These are phyloP conservation scores for Aselliscus stoliczkanus DNA, from an alignment of 2,797 vertebrate species.

Conservation along the genomic window DNA sequence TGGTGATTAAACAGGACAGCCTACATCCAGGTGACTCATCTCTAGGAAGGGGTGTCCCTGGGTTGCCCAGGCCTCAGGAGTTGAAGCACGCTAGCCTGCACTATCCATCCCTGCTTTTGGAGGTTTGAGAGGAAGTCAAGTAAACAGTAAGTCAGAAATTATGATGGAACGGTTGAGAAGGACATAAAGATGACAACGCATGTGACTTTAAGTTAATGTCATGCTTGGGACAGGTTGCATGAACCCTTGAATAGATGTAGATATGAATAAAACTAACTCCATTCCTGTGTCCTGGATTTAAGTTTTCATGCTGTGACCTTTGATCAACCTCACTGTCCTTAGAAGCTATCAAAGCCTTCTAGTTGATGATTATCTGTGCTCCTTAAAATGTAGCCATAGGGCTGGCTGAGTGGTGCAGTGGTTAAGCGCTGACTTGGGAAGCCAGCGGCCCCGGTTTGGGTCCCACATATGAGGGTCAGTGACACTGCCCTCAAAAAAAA, in stretches of 20 bases:
- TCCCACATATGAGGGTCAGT: too few relatives aligned
- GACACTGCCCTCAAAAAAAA: too few relatives aligned
- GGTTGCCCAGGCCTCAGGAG: too few relatives aligned
- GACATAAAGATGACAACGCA: neutral
- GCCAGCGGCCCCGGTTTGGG: too few relatives aligned
- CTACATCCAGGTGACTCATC: neutral
- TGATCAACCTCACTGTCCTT: neutral
- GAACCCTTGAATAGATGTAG: neutral
- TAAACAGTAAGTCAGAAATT: neutral
- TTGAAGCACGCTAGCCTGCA: neutral
- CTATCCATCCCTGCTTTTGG: neutral
- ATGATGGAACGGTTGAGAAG: fast-evolving
- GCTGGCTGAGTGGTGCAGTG: too few relatives aligned
- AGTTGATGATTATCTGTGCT: neutral
- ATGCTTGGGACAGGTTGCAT: neutral
- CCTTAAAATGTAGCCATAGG: neutral
- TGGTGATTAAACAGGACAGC: neutral
- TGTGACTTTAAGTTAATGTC: neutral
- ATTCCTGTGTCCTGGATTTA: neutral
- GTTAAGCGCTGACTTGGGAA: too few relatives aligned
- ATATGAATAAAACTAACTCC: neutral
- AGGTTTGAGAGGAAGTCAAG: neutral
- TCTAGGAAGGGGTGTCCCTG: neutral
- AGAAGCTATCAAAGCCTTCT: neutral
- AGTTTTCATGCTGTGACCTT: neutral